Evolutionary conservation across 2,113 vertebrate genomes (phyloP), one percentile per base, ranked within the genome.

Genomic region (Hirundichthys speculiger): DNA sequence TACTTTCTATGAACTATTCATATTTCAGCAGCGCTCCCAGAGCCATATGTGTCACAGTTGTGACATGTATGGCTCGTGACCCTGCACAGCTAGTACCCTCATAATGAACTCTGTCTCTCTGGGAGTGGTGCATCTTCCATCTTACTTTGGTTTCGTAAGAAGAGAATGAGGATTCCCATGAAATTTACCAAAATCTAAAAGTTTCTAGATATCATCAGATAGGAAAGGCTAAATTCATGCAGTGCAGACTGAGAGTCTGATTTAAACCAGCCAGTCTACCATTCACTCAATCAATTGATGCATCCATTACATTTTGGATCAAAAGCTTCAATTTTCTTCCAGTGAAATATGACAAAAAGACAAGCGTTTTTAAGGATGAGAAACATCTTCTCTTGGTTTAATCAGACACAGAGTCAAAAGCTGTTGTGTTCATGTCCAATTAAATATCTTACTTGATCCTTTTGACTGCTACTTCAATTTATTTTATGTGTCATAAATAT

Each of bases 181-280:
- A 48, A 42, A 3, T 13, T 9, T 15, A 59, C 19, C 13, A 24
- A 27, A 30, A 60, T 14, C 0, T 3, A 2, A 13, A 57, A 9
- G 2, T 46, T 54, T 12, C n/a, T 49, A 54, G 21, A 19, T 54
- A 10, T 7, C 16, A 24, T 20, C 5, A 43, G 13, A 50, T 2
- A 34, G 5, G 7, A 16, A 20, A 18, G 67, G 21, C 18, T 43
- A 48, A 6, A 62, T 19, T 25, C 3, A 48, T n/a, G 0, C 0
- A 38, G 8, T 21, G 19, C 19, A 50, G 9, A 30, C 13, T 56
- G 21, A 58, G 13, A 39, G 40, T 47, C 27, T 40, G 38, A 55
- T 68, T 47, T 25, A 27, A 78, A 65, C 54, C 13, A 54, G 15
- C 0, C 41, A 62, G 27, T 38, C 27, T 53, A 1, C 12, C 24